These are phyloP conservation scores for Brachionus manjavacas DNA, from an alignment of 1,140 invertebrate species.

Conservation along the genomic window DNA sequence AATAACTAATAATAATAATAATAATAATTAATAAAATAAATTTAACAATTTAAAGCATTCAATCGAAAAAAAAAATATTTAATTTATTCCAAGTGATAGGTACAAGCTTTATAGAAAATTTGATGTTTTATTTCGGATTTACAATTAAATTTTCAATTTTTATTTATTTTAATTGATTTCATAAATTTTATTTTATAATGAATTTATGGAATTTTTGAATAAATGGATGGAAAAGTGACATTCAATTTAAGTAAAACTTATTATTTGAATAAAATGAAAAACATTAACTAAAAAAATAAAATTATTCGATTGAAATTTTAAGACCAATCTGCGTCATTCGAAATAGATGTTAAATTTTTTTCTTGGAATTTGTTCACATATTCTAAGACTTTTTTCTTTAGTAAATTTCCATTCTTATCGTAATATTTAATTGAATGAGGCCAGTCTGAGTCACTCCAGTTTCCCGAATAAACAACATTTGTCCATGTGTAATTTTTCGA, in stretches of 20 bases:
- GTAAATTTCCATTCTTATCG: not conserved
- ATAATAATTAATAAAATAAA: no score
- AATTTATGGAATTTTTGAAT: not conserved
- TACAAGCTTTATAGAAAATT: no score
- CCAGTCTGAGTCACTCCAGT: constrained; percentile 16
- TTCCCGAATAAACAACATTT: constrained; percentile 16
- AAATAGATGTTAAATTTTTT: not conserved
- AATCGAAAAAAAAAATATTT: no score
- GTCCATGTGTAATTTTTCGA: constrained; percentile 19
- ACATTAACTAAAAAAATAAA: not conserved
- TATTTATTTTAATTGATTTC: not conserved
- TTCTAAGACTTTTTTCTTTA: not conserved
- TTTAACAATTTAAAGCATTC: no score
- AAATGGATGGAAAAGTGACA: not conserved
- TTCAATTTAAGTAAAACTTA: not conserved
- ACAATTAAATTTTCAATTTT: not conserved
- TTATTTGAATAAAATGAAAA: not conserved
- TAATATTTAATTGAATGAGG: not conserved
- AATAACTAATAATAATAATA: no score
- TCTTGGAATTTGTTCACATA: constrained; percentile 16
- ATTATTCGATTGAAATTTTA: not conserved
- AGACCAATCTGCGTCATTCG: not conserved
- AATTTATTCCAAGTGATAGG: no score
- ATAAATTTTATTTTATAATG: not conserved
- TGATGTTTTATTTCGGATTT: no score